A percentile compares a stretch with the other conserved stretches of the same genome.
These are phyloP conservation scores for Pseudeuparius sepicola DNA, from an alignment of 2,888 invertebrate species.

Conservation along the genomic window DNA sequence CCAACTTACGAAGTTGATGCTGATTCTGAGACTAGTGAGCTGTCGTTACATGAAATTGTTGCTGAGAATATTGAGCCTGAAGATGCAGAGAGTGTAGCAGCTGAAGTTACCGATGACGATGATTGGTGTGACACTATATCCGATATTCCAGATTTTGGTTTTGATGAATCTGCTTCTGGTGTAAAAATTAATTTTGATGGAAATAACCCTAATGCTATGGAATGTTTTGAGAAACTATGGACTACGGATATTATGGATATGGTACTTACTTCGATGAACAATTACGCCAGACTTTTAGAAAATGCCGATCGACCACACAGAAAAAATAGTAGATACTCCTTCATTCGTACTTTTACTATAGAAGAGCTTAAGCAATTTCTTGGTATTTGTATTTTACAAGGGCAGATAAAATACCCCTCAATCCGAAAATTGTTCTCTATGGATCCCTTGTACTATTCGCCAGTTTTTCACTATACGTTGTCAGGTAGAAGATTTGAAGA, in stretches of 20 bases:
- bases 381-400: constrained; percentile 6
- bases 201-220: too few species aligned
- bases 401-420: constrained; percentile 8
- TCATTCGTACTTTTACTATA: neutral
- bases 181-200: too few species aligned
- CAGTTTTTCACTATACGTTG: constrained; percentile 9
- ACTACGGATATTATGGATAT: too few species aligned
- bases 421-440: constrained; percentile 14
- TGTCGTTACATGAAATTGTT: too few species aligned
- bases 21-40: too few species aligned
- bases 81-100: too few species aligned
- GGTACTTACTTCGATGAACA: too few species aligned
- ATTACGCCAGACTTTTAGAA: too few species aligned
- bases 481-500: constrained; percentile 10
- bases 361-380: constrained; percentile 7
- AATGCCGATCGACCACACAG: constrained; percentile 4
- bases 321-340: constrained; percentile 4
- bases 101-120: constrained; percentile 1
- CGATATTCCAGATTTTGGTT: neutral
- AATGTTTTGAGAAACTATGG: too few species aligned
- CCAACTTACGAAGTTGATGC: constrained; percentile 1
- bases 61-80: too few species aligned
- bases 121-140: constrained; percentile 1
- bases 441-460: constrained; percentile 13
- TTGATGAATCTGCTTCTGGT: neutral